These are phyloP conservation scores for Drosophila imparisetae DNA, from an alignment of 2,888 invertebrate species.

Conservation along the genomic window DNA sequence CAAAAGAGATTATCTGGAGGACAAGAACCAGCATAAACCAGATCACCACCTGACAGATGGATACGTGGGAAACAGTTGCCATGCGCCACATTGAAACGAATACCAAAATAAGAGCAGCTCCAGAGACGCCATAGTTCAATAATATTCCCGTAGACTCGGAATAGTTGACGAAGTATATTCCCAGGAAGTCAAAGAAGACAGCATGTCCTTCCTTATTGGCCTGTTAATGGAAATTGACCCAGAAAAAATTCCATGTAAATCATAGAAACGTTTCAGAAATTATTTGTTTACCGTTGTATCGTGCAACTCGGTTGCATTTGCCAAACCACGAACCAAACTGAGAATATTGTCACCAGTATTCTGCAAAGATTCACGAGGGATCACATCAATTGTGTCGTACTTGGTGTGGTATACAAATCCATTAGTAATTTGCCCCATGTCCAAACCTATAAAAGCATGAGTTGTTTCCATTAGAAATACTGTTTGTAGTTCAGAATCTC, in stretches of 20 bases:
- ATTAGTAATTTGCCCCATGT: too few species aligned
- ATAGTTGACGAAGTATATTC: constrained; percentile 88
- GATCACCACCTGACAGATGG: constrained; percentile 62
- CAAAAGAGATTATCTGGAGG: constrained; percentile 67
- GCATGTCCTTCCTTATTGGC: constrained; percentile 83
- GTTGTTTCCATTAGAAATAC: not conserved
- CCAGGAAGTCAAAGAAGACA: constrained; percentile 91
- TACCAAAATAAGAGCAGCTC: constrained; percentile 77
- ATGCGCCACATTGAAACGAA: constrained; percentile 74
- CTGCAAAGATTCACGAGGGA: too few species aligned
- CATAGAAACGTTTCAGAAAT: not conserved
- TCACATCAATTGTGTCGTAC: too few species aligned
- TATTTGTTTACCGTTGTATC: constrained; percentile 61
- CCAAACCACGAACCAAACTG: constrained; percentile 85
- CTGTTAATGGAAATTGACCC: constrained; percentile 70
- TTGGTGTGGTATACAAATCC: too few species aligned
- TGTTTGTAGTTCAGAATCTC: too few species aligned
- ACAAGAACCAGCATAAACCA: constrained; percentile 49
- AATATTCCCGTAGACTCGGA: constrained; percentile 84
- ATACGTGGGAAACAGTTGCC: constrained; percentile 59
- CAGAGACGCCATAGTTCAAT: constrained; percentile 81
- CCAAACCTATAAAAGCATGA: too few species aligned
- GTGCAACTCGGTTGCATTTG: constrained; percentile 83
- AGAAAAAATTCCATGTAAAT: not conserved
- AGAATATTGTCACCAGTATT: constrained; percentile 88